Conservation (phyloP, 1,140 invertebrate genomes). For the Gryon sp. region DNA sequence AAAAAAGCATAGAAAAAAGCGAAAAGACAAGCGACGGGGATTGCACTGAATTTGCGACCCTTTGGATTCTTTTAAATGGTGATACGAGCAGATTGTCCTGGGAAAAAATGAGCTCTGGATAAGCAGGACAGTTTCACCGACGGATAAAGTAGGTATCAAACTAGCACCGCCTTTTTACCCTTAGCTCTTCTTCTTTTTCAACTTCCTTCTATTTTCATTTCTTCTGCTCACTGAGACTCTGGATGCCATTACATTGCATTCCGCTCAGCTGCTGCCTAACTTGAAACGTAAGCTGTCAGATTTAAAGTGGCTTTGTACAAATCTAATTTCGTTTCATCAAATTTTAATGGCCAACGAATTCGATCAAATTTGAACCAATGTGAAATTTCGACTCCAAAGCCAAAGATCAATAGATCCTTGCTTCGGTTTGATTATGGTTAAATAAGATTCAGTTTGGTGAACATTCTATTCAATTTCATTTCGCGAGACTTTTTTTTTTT, state of each 20-base stretch:
- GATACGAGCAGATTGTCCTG: constrained; percentile 25
- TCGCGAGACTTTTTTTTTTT: no score
- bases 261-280: constrained; percentile 67
- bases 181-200: constrained; percentile 22
- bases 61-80: constrained; percentile 45
- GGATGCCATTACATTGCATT: constrained; percentile 68
- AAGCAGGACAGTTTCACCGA: constrained; percentile 40
- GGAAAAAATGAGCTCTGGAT: constrained; percentile 47
- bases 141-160: constrained; percentile 60
- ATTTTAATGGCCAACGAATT: constrained; percentile 1
- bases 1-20: not conserved
- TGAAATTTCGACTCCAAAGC: not conserved
- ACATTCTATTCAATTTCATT: no score
- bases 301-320: constrained; percentile 71
- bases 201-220: constrained; percentile 19
- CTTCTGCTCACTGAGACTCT: constrained; percentile 47
- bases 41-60: constrained; percentile 42
- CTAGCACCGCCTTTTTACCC: constrained; percentile 22
- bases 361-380: not conserved
- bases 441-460: no score
- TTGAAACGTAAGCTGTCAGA: constrained; percentile 68
- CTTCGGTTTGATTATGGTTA: no score
- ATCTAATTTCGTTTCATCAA: constrained; percentile 18
- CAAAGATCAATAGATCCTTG: not conserved
- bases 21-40: constrained; percentile 6